Evolutionary conservation across 1,140 invertebrate genomes (phyloP), one percentile per base, ranked within the genome.

Genomic region (Conopomorpha cramerella): DNA sequence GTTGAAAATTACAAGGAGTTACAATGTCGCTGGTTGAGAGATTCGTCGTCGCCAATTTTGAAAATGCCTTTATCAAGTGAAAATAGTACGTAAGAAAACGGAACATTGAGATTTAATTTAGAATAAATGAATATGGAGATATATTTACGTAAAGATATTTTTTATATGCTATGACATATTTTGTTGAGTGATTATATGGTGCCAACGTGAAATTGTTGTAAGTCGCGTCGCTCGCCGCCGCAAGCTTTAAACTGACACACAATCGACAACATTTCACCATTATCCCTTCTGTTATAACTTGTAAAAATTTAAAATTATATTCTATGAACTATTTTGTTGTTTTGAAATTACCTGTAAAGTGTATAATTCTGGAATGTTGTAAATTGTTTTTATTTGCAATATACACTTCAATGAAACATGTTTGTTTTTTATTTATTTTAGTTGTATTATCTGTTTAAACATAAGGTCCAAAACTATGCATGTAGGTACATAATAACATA

Each of bases 141-240:
- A 62, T 72, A 66, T 67, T 71, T 58, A 66, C 70, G 57, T 51
- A 61, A 67, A n/a, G n/a, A 72, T 74, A 72, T 67, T 35, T 39
- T 61, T 62, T 68, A 63, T 74, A 65, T 54, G 36, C 31, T 44
- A 36, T 70, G 67, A 64, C 65, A 68, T 68, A 66, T 68, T 55
- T 66, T 72, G 65, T 73, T 71, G 61, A 64, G 62, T 62, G 45
- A 55, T 43, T 64, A 56, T 71, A 62, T 66, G 67, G 70, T 76
- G 70, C 71, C 71, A 76, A 76, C 71, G 63, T 70, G 62, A 70
- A 66, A 67, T 71, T 68, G 70, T 71, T 74, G 66, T 74, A 70
- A 63, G 66, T 72, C 30, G 45, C 38, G 47, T 38, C 49, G 50
- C 45, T 50, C 44, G 42, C 42, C 34, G 41, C n/a, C 45, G 47